phyloP scores from a whole-genome alignment of 2,797 vertebrate species.

The Leptatherina wallacei region DNA sequence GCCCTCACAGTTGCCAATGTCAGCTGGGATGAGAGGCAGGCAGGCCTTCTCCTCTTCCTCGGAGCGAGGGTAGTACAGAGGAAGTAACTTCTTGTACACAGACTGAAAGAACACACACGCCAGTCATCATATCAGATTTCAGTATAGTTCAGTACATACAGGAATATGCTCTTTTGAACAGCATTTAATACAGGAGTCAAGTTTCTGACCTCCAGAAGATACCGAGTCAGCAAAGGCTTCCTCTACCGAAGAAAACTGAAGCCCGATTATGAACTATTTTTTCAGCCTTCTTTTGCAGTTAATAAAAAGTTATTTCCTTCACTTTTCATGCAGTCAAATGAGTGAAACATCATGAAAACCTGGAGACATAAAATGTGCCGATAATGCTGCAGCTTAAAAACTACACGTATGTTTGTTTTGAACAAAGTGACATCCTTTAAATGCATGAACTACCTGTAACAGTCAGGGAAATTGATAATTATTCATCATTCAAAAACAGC shows the following conservation, averaged over 20 bases:
- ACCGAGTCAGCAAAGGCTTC: neutral
- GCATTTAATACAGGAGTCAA: neutral
- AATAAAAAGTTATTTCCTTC: neutral
- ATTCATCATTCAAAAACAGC: no score
- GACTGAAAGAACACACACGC: slow-evolving; percentile 74
- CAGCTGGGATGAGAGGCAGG: slow-evolving; percentile 89
- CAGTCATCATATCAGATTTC: neutral
- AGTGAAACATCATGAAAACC: neutral
- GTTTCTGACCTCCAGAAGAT: neutral
- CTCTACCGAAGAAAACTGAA: neutral
- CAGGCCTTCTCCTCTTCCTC: slow-evolving; percentile 86
- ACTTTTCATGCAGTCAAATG: neutral
- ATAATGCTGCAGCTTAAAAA: no score
- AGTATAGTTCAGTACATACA: neutral
- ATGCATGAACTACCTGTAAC: no score
- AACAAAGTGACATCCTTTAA: no score
- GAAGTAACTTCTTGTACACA: slow-evolving; percentile 90
- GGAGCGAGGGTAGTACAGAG: slow-evolving; percentile 94
- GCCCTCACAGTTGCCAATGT: slow-evolving; percentile 95
- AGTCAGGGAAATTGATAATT: no score
- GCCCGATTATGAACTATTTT: no score
- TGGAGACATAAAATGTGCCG: no score
- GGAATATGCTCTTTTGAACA: neutral
- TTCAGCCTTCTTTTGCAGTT: neutral
- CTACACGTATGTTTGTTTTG: no score